Base-by-base conservation (phyloP, 2,797 vertebrate species). In the Alectoris magna region DNA sequence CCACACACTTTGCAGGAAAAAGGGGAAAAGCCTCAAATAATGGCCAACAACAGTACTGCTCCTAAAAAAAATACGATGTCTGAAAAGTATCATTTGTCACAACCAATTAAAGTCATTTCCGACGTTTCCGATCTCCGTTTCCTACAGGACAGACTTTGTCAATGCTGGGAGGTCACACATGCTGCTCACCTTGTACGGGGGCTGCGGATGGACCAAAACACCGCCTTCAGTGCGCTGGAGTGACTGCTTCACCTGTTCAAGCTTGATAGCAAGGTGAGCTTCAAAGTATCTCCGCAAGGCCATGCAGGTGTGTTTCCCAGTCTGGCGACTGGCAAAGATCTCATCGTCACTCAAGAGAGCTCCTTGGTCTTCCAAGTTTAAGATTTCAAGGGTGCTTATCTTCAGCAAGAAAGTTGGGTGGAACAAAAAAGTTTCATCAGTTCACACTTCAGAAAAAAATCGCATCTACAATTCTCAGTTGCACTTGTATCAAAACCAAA, bases 281-380 rank as follows among this genome's bases (percentile, higher is more conserved):
- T 99, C 99, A 85, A 99, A 99, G 97, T 99, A 99, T 43, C 99
- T 98, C 51, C 99, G 99, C 90, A 99, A 98, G 27, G 99, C 99
- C 99, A 99, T 99, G 97, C 99, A 99, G 41, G 99, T 99, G 95
- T 99, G 99, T 88, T 99, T 99, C 92, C 99, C 99, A 0, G 99
- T 99, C 96, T 99, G 99, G 84, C 99, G 98, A 92, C 99, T 99
- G 78, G 99, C 99, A 97, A 99, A 99, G 96, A 99, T 99, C 98
- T 99, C 99, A 84, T 99, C 99, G 75, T 99, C 99, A 18, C 99
- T 99, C 95, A 99, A 91, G 39, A 99, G 98, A 5, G 99, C 98
- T 71, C 99, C 99, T 94, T 99, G 99, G 96, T 99, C 99, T 94
- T 99, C 99, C 10, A 99, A 98, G 97, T 99, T 99, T 93, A 99